Evolutionary conservation across 1,140 invertebrate species (phyloP).

Genomic region (Thalassaphorura encarpata): DNA sequence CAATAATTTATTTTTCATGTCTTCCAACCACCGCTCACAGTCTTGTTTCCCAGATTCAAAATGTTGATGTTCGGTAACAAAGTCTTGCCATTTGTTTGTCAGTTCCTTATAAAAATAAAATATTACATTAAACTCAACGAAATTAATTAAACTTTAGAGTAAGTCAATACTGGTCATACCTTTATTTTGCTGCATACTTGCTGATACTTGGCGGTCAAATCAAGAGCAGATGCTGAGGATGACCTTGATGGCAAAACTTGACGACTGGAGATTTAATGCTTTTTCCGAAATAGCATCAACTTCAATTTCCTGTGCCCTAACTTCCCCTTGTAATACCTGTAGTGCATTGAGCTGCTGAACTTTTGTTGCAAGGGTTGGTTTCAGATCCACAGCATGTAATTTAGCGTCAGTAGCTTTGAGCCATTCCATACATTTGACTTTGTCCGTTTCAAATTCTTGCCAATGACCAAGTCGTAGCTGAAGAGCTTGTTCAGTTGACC

Average conservation of each 20-base stretch:
- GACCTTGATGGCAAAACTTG: constrained; percentile 35
- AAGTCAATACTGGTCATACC: constrained; percentile 35
- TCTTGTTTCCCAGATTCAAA: constrained; percentile 70
- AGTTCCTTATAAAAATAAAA: constrained; percentile 64
- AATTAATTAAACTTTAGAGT: not conserved
- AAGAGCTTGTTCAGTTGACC: constrained; percentile 60
- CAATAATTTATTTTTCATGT: constrained; percentile 69
- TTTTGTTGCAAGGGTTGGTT: constrained; percentile 70
- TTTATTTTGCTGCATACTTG: constrained; percentile 80
- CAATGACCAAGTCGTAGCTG: constrained; percentile 77
- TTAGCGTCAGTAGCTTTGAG: constrained; percentile 76
- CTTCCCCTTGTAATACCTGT: constrained; percentile 69
- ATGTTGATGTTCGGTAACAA: constrained; percentile 77
- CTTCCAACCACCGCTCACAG: constrained; percentile 71
- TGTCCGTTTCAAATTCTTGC: constrained; percentile 80
- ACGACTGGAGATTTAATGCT: constrained; percentile 73
- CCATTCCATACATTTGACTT: constrained; percentile 77
- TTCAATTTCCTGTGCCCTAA: constrained; percentile 80
- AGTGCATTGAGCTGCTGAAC: constrained; percentile 70
- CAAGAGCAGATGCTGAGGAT: constrained; percentile 49
- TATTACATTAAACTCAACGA: not conserved
- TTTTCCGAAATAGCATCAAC: constrained; percentile 85
- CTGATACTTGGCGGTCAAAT: constrained; percentile 81
- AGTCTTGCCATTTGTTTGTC: constrained; percentile 80
- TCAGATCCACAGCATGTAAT: constrained; percentile 78